Conservation (phyloP, 2,797 vertebrate species). For the Artibeus lituratus region DNA sequence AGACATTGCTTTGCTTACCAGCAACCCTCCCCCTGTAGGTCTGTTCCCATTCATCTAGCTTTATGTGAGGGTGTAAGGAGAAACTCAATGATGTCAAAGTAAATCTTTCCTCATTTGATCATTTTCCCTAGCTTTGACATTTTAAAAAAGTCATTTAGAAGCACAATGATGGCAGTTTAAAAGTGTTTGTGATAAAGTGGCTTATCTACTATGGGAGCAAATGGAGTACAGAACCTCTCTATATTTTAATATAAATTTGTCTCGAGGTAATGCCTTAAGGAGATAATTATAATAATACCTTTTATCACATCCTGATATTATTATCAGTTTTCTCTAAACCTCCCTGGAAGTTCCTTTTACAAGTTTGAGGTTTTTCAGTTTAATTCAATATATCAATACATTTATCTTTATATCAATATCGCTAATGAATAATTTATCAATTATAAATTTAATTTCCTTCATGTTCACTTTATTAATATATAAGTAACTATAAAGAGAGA, state of each 20-base stretch:
- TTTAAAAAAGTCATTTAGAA: background rate
- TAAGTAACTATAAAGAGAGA: background rate
- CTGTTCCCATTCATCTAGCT: background rate
- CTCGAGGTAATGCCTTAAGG: background rate
- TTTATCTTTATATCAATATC: background rate
- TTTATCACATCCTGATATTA: background rate
- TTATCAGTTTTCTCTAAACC: background rate
- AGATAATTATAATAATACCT: background rate
- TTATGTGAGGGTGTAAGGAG: background rate
- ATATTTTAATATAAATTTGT: background rate
- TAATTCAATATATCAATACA: background rate
- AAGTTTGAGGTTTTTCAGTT: background rate
- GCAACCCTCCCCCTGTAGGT: background rate
- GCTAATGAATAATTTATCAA: background rate
- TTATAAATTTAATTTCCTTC: background rate
- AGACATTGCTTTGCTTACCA: background rate
- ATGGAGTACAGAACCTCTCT: background rate
- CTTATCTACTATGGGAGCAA: background rate
- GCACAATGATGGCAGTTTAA: background rate
- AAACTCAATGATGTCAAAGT: background rate
- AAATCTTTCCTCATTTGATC: background rate
- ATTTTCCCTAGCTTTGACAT: background rate
- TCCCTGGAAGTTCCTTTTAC: background rate
- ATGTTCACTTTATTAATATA: background rate
- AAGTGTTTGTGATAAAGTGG: background rate